Conservation (phyloP, 2,797 vertebrate genomes). For the Micromesistius poutassou region DNA sequence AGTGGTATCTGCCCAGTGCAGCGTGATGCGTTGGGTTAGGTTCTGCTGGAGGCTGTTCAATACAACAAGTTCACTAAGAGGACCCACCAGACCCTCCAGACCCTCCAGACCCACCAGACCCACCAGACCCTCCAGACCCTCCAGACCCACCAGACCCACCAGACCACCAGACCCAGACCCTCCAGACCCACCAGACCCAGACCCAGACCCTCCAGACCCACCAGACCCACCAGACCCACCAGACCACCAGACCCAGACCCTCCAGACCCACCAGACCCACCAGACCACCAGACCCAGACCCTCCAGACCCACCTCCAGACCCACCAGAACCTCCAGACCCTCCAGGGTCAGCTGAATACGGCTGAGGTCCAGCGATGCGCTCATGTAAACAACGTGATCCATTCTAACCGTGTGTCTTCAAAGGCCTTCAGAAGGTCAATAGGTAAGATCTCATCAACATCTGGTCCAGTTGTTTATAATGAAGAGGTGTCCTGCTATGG, state of each 20-base stretch:
- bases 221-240: not conserved
- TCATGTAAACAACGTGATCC: not conserved
- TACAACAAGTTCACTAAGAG: not conserved
- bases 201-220: not conserved
- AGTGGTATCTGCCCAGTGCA: not conserved
- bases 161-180: no score
- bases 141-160: not conserved
- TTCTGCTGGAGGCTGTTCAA: not conserved
- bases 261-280: not conserved
- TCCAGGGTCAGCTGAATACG: not conserved
- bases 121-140: not conserved
- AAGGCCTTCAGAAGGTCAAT: not conserved
- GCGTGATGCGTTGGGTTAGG: no score
- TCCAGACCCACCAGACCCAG: not conserved
- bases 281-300: no score
- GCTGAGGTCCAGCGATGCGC: not conserved
- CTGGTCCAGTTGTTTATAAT: not conserved
- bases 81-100: not conserved
- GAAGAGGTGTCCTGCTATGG: not conserved
- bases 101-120: not conserved
- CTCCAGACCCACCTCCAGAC: no score
- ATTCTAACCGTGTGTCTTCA: not conserved
- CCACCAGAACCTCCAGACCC: not conserved
- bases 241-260: no score
- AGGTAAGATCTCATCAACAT: not conserved